Conservation (phyloP, 2,113 vertebrate species). For the Circaetus gallicus region DNA sequence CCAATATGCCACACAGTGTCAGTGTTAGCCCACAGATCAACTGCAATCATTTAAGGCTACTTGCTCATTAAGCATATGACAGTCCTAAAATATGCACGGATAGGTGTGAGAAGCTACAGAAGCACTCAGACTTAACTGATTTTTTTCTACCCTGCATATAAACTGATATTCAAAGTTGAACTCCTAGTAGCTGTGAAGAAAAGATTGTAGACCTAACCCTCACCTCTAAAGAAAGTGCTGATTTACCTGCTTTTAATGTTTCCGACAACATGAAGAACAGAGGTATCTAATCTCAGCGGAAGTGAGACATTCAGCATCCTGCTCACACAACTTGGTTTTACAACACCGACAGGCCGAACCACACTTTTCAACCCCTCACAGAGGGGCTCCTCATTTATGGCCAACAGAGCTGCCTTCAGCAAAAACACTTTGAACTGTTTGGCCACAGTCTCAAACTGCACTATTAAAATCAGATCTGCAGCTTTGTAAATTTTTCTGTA, state of each 20-base stretch:
- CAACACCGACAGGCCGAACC: neutral
- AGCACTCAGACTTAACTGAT: neutral
- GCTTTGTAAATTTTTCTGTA: neutral
- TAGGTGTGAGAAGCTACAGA: neutral
- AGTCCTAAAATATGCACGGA: fast-evolving
- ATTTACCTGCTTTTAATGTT: neutral
- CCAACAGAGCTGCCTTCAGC: neutral
- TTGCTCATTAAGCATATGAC: neutral
- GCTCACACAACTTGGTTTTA: neutral
- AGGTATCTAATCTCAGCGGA: neutral
- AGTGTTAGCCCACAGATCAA: neutral
- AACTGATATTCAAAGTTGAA: neutral
- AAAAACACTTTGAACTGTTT: neutral
- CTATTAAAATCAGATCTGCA: neutral
- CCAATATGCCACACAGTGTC: neutral
- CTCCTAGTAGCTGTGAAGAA: neutral
- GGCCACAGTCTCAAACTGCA: neutral
- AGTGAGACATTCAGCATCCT: neutral
- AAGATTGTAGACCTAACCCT: neutral
- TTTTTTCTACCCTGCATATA: neutral
- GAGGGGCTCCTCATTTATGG: neutral
- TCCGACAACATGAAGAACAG: neutral
- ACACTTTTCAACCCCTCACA: neutral
- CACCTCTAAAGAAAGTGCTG: neutral
- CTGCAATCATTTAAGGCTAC: neutral